Evolutionary conservation across 2,888 invertebrate species (phyloP).

Genomic region (Oligia fasciuncula): DNA sequence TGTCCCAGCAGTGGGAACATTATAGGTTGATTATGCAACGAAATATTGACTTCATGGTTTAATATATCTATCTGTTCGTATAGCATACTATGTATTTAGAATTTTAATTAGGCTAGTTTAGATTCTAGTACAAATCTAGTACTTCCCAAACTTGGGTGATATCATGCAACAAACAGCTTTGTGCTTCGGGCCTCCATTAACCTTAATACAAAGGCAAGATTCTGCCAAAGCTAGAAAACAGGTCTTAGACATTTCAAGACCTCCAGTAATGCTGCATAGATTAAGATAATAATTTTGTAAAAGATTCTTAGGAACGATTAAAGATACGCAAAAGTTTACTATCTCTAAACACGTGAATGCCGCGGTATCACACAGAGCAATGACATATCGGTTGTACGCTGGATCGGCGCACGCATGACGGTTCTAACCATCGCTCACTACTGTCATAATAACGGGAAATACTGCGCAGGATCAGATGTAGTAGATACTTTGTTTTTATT

Average conservation of each 20-base stretch:
- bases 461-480: slow-evolving; percentile 44
- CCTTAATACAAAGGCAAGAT: slow-evolving; percentile 31
- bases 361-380: slow-evolving; percentile 43
- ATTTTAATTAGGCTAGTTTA: slow-evolving; percentile 6
- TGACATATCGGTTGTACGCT: slow-evolving; percentile 45
- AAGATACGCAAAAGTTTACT: slow-evolving; percentile 12
- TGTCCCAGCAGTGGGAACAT: too few relatives aligned
- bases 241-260: slow-evolving; percentile 32
- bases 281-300: slow-evolving; percentile 16
- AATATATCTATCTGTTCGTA: not conserved
- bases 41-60: not conserved
- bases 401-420: slow-evolving; percentile 54
- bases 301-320: slow-evolving; percentile 30
- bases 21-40: too few relatives aligned
- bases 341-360: slow-evolving; percentile 19
- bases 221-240: slow-evolving; percentile 30
- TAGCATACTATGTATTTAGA: not conserved
- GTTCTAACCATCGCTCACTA: slow-evolving; percentile 51
- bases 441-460: slow-evolving; percentile 60
- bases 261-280: slow-evolving; percentile 9
- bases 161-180: slow-evolving; percentile 26
- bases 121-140: not conserved
- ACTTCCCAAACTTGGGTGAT: slow-evolving; percentile 21
- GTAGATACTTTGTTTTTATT: slow-evolving; percentile 31
- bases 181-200: slow-evolving; percentile 22